These are phyloP conservation scores for Eudemis profundana DNA, from an alignment of 2,888 invertebrate genomes.

Conservation along the genomic window DNA sequence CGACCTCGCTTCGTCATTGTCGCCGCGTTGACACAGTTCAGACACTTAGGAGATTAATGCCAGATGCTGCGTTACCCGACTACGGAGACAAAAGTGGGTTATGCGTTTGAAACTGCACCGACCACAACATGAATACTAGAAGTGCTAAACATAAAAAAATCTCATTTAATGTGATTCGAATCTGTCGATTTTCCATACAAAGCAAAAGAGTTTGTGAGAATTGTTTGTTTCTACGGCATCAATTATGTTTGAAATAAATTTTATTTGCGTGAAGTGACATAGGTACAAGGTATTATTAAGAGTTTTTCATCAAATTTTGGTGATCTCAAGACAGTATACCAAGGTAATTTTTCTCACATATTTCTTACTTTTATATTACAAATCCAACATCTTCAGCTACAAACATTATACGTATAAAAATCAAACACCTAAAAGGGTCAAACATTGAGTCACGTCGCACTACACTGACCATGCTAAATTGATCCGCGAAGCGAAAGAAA, in stretches of 20 bases:
- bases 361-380: neutral
- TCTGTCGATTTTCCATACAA: too few species aligned
- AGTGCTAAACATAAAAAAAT: too few species aligned
- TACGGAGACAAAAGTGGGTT: conserved; percentile 3
- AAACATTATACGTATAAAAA: conserved; percentile 19
- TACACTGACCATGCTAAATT: neutral
- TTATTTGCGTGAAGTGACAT: neutral
- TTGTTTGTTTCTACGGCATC: too few species aligned
- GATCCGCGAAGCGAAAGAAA: neutral
- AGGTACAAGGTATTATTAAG: too few species aligned
- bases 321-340: too few species aligned
- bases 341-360: neutral
- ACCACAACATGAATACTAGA: too few species aligned
- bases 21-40: neutral
- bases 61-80: neutral
- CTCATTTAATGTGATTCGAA: too few species aligned
- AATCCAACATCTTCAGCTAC: neutral
- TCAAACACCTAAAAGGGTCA: conserved; percentile 35
- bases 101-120: too few species aligned
- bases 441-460: conserved; percentile 15
- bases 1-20: conserved; percentile 50
- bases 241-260: too few species aligned
- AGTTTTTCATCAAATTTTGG: too few species aligned
- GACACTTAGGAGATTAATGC: conserved; percentile 17
- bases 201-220: too few species aligned